These are phyloP conservation scores for Buphagus erythrorhynchus DNA, from an alignment of 2,797 vertebrate genomes.

Conservation along the genomic window DNA sequence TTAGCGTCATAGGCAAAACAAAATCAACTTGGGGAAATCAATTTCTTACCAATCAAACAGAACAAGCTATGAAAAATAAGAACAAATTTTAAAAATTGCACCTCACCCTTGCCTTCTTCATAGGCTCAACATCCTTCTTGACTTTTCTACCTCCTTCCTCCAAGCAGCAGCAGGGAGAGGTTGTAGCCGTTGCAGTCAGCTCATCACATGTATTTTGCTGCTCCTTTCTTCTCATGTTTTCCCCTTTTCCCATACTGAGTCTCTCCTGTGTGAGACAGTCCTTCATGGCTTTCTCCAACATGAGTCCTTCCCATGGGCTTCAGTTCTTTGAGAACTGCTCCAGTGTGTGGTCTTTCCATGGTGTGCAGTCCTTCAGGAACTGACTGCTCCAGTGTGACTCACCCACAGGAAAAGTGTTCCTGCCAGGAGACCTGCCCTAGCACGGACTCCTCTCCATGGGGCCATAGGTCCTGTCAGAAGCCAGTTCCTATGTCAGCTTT, in stretches of 20 bases:
- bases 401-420: background rate
- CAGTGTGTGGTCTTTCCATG: background rate
- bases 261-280: background rate
- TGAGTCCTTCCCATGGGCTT: background rate
- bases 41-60: background rate
- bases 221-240: background rate
- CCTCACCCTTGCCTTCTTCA: background rate
- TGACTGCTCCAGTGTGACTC: background rate
- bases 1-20: background rate
- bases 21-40: rapidly evolving
- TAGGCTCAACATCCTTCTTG: background rate
- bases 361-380: background rate
- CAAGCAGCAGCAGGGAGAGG: background rate
- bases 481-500: background rate
- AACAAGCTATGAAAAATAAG: background rate
- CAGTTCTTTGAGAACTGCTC: background rate
- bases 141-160: background rate
- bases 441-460: background rate
- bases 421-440: background rate
- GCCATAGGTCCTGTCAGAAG: background rate
- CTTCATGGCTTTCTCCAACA: rapidly evolving
- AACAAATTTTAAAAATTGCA: background rate
- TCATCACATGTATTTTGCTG: background rate
- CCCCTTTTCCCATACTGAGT: background rate
- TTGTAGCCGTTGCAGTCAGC: background rate